Percentiles rank a stretch among this genome's conserved stretches.
Evolutionary conservation across 2,888 invertebrate species (phyloP).

Genomic region (Oscheius onirici): DNA sequence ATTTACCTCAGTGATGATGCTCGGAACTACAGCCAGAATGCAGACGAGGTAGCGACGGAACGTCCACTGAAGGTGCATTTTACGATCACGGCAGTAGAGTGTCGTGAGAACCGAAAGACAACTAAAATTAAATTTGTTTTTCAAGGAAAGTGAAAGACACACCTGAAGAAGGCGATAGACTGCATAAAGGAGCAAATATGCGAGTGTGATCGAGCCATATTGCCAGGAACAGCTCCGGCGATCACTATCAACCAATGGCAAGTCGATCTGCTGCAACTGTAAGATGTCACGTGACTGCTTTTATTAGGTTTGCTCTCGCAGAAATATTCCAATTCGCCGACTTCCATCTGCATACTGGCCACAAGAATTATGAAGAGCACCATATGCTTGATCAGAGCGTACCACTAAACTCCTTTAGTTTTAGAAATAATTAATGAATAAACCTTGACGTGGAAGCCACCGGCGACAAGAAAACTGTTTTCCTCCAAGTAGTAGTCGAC

Average conservation of each 20-base stretch:
- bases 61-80: not conserved
- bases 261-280: not conserved
- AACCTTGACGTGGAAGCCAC: not conserved
- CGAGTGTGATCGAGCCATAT: not conserved
- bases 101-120: not conserved
- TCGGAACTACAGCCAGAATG: not conserved
- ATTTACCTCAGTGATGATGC: not conserved
- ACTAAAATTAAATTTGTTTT: not conserved
- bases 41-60: not conserved
- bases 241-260: not conserved
- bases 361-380: not conserved
- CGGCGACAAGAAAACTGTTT: not conserved
- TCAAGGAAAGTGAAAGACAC: no score
- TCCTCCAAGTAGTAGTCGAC: no score
- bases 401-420: not conserved
- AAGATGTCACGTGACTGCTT: not conserved
- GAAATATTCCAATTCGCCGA: not conserved
- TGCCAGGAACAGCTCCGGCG: not conserved
- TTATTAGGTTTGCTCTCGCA: not conserved
- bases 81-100: not conserved
- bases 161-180: not conserved
- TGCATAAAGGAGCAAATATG: not conserved
- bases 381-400: not conserved
- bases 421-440: not conserved
- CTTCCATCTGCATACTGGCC: not conserved